Evolutionary conservation across 2,888 invertebrate species (phyloP), one percentile per base, ranked within the genome.

Genomic region (Seladonia tumulorum): DNA sequence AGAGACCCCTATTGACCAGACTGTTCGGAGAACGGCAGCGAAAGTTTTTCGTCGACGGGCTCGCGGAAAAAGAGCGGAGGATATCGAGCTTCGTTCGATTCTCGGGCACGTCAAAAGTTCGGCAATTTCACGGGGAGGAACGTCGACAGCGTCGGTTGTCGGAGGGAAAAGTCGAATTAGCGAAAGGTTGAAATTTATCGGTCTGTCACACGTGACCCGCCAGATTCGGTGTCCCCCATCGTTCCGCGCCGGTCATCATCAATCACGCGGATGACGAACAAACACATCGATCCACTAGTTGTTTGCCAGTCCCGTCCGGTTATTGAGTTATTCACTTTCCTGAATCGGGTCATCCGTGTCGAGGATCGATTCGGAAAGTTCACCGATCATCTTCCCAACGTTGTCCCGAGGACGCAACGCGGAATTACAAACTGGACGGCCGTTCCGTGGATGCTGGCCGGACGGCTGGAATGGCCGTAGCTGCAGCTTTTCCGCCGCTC

Each of bases 231-330:
- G 71, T 86, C 77, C 83, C 25, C 82, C 60, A 79, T 81, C 81
- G 63, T 75, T 76, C 45, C 47, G 60, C 45, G 63, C 47, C 49
- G 70, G 88, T 88, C 88, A 83, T 86, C 88, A 88, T 88, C 86
- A 79, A 86, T 88, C 88, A 86, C 79, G 42, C 76, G 82, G 79
- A 84, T 88, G 88, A 88, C 88, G 88, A 88, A 85, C 88, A 88
- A 88, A 88, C 85, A 81, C 81, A 86, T 82, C 81, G 82, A 88
- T 79, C 88, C 29, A 22, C 74, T 79, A 78, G 75, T 81, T 88
- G 85, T 88, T 88, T 88, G 88, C 82, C 82, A 79, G 79, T 29
- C 47, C 79, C 72, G 87, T 79, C 79, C 77, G 71, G 76, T 76
- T 82, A 83, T 86, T 88, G 88, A 86, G 82, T 86, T 88, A 86